Conservation (phyloP, 2,113 vertebrate genomes). For the Passerina amoena region DNA sequence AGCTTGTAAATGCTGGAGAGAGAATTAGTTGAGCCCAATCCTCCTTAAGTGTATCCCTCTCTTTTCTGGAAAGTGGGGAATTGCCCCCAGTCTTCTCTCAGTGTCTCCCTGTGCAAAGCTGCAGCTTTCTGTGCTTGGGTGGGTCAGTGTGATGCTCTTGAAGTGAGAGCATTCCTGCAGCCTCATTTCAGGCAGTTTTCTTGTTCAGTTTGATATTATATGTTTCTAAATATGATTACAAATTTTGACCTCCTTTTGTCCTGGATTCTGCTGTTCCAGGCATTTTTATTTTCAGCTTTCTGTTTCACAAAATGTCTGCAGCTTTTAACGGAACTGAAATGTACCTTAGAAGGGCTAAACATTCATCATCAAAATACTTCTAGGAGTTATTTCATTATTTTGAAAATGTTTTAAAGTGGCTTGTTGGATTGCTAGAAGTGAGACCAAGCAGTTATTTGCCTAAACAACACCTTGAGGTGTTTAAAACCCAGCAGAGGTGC, state of each 20-base stretch:
- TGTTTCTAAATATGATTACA: neutral
- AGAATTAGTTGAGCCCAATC: neutral
- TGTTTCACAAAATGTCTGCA: neutral
- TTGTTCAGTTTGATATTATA: neutral
- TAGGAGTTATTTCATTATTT: neutral
- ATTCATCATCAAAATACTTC: neutral
- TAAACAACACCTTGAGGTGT: neutral
- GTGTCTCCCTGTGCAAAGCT: neutral
- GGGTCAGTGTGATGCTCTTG: neutral
- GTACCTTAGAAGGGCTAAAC: neutral
- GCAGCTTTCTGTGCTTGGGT: neutral
- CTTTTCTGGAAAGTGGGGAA: neutral
- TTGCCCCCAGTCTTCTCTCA: fast-evolving
- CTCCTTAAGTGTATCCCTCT: neutral
- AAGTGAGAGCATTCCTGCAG: neutral
- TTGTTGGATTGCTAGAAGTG: neutral
- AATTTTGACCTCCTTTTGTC: neutral
- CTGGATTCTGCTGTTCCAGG: neutral
- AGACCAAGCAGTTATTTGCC: neutral
- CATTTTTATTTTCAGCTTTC: neutral
- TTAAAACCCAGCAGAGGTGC: neutral
- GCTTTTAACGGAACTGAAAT: neutral
- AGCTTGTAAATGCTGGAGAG: neutral
- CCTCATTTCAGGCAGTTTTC: neutral
- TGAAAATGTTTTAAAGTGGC: neutral